phyloP scores from a whole-genome alignment of 2,888 invertebrate species.

The Cataglyphis cursor region DNA sequence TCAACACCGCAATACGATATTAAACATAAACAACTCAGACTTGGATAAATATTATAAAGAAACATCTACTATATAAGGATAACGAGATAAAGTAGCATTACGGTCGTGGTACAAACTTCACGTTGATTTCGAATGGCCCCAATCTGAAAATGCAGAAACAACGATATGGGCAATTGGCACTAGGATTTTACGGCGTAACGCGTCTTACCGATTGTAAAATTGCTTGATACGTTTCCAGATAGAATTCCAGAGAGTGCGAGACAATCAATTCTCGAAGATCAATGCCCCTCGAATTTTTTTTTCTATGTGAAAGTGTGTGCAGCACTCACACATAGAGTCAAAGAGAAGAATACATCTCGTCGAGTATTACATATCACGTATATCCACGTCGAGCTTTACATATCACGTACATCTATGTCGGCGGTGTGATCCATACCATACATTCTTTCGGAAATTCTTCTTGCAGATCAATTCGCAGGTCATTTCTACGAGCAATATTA shows the following conservation, averaged over 20 bases:
- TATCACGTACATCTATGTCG: slow-evolving; percentile 69
- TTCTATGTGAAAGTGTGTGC: slow-evolving; percentile 76
- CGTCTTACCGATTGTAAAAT: slow-evolving; percentile 82
- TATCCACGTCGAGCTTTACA: slow-evolving; percentile 60
- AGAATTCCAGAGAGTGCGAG: slow-evolving; percentile 72
- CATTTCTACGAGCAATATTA: slow-evolving; percentile 72
- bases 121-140: slow-evolving; percentile 85
- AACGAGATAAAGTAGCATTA: slow-evolving; percentile 70
- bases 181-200: neutral
- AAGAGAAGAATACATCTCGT: slow-evolving; percentile 50
- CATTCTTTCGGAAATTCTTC: slow-evolving; percentile 59
- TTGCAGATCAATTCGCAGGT: slow-evolving; percentile 73
- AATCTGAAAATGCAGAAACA: slow-evolving; percentile 42
- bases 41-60: slow-evolving; percentile 68
- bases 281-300: slow-evolving; percentile 38
- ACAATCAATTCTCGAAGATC: slow-evolving; percentile 61
- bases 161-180: neutral
- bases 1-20: slow-evolving; percentile 34
- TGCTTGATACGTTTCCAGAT: slow-evolving; percentile 77
- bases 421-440: slow-evolving; percentile 61
- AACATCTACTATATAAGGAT: slow-evolving; percentile 70
- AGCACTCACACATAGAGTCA: slow-evolving; percentile 72
- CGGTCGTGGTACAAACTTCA: slow-evolving; percentile 82
- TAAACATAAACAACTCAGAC: slow-evolving; percentile 27
- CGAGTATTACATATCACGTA: slow-evolving; percentile 34